These are phyloP conservation scores for Ooceraea biroi DNA, from an alignment of 1,140 invertebrate genomes.

Conservation along the genomic window DNA sequence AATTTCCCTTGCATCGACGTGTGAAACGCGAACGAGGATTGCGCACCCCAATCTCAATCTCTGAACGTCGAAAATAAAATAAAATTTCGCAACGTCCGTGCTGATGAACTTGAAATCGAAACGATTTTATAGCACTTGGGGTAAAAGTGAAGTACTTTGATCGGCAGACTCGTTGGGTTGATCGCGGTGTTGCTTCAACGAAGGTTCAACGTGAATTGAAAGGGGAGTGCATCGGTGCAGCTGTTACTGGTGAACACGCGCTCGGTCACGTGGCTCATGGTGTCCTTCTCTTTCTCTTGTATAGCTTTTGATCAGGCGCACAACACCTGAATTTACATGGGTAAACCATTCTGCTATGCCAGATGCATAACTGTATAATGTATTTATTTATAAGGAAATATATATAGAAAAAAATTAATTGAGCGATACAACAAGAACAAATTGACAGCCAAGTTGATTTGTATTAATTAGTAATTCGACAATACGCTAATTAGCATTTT, in stretches of 20 bases:
- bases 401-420: too few relatives aligned
- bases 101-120: neutral
- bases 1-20: neutral
- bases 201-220: slow-evolving; percentile 73
- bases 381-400: neutral
- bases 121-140: neutral
- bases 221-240: slow-evolving; percentile 63
- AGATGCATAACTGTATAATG: neutral
- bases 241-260: slow-evolving; percentile 75
- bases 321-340: slow-evolving; percentile 1
- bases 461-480: too few relatives aligned
- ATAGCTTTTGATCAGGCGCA: neutral
- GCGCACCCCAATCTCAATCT: neutral
- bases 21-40: slow-evolving; percentile 1
- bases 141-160: neutral
- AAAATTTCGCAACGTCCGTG: neutral
- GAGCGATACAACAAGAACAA: too few relatives aligned
- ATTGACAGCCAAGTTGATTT: too few relatives aligned
- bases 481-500: too few relatives aligned
- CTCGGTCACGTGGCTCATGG: slow-evolving; percentile 68
- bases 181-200: slow-evolving; percentile 44
- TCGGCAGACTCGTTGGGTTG: neutral
- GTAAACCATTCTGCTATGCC: neutral
- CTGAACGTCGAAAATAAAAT: neutral
- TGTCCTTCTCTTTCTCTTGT: slow-evolving; percentile 1